A percentile compares a stretch with the other conserved stretches of the same genome.
These are phyloP conservation scores for Allophyes oxyacanthae DNA, from an alignment of 2,888 invertebrate genomes.

Conservation along the genomic window DNA sequence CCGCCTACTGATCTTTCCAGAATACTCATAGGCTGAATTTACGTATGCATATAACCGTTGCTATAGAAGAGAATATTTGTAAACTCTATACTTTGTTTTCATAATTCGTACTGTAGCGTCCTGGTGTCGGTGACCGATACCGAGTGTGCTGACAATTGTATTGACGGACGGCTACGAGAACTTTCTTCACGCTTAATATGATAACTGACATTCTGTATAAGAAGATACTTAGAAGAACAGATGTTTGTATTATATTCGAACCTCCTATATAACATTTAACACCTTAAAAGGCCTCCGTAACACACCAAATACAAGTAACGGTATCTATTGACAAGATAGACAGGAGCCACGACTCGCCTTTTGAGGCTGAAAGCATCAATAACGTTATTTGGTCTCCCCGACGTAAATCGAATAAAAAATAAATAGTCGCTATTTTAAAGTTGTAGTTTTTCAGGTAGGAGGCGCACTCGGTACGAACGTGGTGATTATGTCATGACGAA, in stretches of 20 bases:
- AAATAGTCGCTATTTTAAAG: slow-evolving; percentile 21
- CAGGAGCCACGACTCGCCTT: slow-evolving; percentile 10
- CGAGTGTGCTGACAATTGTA: slow-evolving; percentile 39
- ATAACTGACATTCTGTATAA: slow-evolving; percentile 14
- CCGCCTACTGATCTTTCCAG: slow-evolving; percentile 1
- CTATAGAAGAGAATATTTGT: slow-evolving; percentile 44
- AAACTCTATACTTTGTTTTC: slow-evolving; percentile 53
- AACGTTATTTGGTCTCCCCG: slow-evolving; percentile 20
- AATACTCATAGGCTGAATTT: slow-evolving; percentile 1
- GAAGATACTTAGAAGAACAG: slow-evolving; percentile 20
- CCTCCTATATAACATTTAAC: background rate
- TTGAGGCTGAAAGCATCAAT: slow-evolving; percentile 21
- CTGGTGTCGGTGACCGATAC: slow-evolving; percentile 51
- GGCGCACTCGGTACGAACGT: slow-evolving; percentile 52
- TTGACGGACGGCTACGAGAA: slow-evolving; percentile 37
- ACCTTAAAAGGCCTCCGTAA: slow-evolving; percentile 5
- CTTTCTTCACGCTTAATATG: slow-evolving; percentile 25
- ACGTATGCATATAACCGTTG: slow-evolving; percentile 15
- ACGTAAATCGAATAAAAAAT: slow-evolving; percentile 29
- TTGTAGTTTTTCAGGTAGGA: slow-evolving; percentile 40
- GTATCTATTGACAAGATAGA: slow-evolving; percentile 22
- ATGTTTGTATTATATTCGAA: slow-evolving; percentile 11
- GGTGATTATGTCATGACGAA: slow-evolving; percentile 73
- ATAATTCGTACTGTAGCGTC: slow-evolving; percentile 41
- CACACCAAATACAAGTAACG: slow-evolving; percentile 8